Base-by-base conservation (phyloP, 2,888 invertebrate species). In the Nysson spinosus region DNA sequence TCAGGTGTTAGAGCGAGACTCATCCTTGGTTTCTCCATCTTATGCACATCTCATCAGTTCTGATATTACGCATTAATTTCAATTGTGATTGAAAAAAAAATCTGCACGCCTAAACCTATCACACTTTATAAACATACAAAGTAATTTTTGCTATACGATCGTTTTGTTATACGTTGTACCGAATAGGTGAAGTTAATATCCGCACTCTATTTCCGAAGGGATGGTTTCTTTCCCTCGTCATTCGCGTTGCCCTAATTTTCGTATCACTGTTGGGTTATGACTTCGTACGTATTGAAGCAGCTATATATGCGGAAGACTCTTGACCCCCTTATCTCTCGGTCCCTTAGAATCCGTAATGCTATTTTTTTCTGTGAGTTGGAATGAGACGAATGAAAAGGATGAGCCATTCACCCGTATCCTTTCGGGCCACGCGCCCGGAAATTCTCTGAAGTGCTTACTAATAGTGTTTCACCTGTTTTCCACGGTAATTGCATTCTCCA, bases 281-380 rank as follows among this genome's bases (percentile, higher is more conserved):
- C 64, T 30, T 43, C 22, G 30, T 39, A 40, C 50, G 17, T 12
- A 40, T 14, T n/a, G 32, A 30, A 24, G 39, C 24, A 12, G 14
- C 30, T 40, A 12, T 50, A 49, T 20, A 44, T 44, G 44, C 43
- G 54, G 37, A 22, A 49, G 55, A 44, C 65, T 49, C 63, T 65
- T 65, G 65, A 65, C 65, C 65, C 44, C 46, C 64, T 65, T 64
- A 49, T 51, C 54, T 54, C 50, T 62, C 46, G n/a, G 26, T 43
- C 43, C 16, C 40, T 65, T 44, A 34, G 30, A 44, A 65, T 63
- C 12, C 47, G 43, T 35, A 58, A 47, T 39, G 43, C 54, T 56
- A 64, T 55, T 55, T 63, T 62, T 60, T 40, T 28, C 14, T 35
- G 4, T 42, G 37, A 28, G 24, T 20, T n/a, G 7, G 37, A 37